Evolutionary conservation across 2,888 invertebrate species (phyloP).

Genomic region (Glyphotaelius pellucidus): DNA sequence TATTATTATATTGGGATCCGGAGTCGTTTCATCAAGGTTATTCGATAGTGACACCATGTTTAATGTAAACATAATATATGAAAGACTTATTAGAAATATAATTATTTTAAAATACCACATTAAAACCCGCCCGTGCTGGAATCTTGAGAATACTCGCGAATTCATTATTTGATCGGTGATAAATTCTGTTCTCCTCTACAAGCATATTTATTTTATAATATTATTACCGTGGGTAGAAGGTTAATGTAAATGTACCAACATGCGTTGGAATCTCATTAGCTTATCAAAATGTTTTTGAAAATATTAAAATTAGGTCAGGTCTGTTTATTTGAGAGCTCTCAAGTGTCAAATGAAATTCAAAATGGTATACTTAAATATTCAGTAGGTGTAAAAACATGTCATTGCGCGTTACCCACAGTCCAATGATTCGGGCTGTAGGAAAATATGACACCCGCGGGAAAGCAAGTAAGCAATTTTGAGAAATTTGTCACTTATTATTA

Average conservation of each 20-base stretch:
- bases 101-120: too few relatives aligned
- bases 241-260: neutral
- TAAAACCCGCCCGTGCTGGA: too few relatives aligned
- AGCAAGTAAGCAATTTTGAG: neutral
- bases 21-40: too few relatives aligned
- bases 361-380: constrained; percentile 35
- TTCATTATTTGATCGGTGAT: too few relatives aligned
- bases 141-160: too few relatives aligned
- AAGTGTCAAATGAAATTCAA: constrained; percentile 10
- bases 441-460: neutral
- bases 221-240: too few relatives aligned
- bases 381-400: constrained; percentile 35
- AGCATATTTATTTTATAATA: too few relatives aligned
- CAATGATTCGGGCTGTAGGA: neutral
- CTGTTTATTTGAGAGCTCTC: constrained; percentile 17
- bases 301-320: neutral
- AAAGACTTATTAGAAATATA: too few relatives aligned
- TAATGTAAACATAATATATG: too few relatives aligned
- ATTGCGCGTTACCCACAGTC: neutral
- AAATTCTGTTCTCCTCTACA: too few relatives aligned
- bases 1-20: too few relatives aligned
- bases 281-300: neutral
- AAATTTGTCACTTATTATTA: neutral
- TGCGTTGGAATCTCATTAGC: neutral
- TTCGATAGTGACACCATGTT: too few relatives aligned